Conservation (phyloP, 2,888 invertebrate genomes). For the Nymphalis c-album region DNA sequence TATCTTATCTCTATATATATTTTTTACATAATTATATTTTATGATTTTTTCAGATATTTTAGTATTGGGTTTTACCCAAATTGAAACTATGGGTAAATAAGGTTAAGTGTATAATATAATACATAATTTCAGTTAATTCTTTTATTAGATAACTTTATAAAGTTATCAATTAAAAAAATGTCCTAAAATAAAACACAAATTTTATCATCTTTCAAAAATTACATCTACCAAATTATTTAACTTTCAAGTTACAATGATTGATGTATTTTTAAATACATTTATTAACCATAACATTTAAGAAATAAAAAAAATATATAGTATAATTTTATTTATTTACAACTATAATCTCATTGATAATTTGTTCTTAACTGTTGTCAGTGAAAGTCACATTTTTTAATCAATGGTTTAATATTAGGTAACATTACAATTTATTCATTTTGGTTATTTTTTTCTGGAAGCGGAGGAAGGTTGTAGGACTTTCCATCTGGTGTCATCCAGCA, state of each 20-base stretch:
- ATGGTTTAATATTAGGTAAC: not conserved
- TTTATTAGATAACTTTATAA: too few species aligned
- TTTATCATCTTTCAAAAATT: not conserved
- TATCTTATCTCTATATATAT: too few species aligned
- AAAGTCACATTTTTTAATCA: constrained; percentile 11
- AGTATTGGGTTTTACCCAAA: too few species aligned
- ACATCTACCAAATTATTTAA: not conserved
- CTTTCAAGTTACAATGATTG: not conserved
- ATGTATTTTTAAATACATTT: not conserved
- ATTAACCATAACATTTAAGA: not conserved
- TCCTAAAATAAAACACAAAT: not conserved
- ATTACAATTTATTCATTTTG: constrained; percentile 36
- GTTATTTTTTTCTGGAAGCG: constrained; percentile 60
- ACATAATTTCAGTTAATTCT: too few species aligned
- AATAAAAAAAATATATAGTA: not conserved
- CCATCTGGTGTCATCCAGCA: constrained; percentile 79
- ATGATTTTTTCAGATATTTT: too few species aligned
- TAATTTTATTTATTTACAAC: constrained; percentile 6
- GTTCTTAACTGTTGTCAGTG: constrained; percentile 6
- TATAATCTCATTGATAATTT: constrained; percentile 23
- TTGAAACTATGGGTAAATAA: too few species aligned
- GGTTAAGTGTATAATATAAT: too few species aligned
- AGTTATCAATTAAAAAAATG: too few species aligned
- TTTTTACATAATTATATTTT: too few species aligned
- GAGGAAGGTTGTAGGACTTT: constrained; percentile 72